Evolutionary conservation across 2,888 invertebrate genomes (phyloP), one percentile per base, ranked within the genome.

Genomic region (Ophioninae sp.): DNA sequence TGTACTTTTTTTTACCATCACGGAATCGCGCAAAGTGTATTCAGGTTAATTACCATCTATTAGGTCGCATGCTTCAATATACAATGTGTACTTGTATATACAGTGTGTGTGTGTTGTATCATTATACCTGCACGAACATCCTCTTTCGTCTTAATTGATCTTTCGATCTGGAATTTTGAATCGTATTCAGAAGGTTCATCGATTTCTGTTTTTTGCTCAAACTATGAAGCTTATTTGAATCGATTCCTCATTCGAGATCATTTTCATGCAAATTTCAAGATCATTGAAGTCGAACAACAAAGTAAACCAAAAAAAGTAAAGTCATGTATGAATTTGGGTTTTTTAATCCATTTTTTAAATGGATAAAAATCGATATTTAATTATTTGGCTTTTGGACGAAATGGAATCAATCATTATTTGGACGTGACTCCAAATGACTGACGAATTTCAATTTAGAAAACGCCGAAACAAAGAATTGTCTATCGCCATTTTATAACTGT

Each of bases 31-130:
- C 78, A 77, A 81, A 77, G 85, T 86, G 79, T 86, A 85, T 86
- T 85, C 85, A 85, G 85, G 86, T 86, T 86, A 86, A 86, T 86
- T 85, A 86, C 82, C 78, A 85, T 84, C 82, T 85, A 85, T 86
- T 82, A 86, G 82, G 81, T 82, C 41, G 73, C 68, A 71, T 69
- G 81, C 79, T 59, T 65, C 51, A 68, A 17, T 22, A 41, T 61
- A 59, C 7, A 58, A n/a, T 20, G 2, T 61, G 10, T 63, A 39
- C n/a, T 20, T 56, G 7, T 39, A 22, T 20, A 0, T 39, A 23
- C 20, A 39, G 22, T 6, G 39, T 9, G 13, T 17, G 37, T 51
- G 51, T 51, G 17, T 51, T 51, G 17, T 17, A 51, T 51, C 51
- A 51, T 51, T 51, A 51, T 51, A 51, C 13, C 13, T 51, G 0